Evolutionary conservation across 2,113 vertebrate species (phyloP), one percentile per base, ranked within the genome.

Genomic region (Oryzias woworae): DNA sequence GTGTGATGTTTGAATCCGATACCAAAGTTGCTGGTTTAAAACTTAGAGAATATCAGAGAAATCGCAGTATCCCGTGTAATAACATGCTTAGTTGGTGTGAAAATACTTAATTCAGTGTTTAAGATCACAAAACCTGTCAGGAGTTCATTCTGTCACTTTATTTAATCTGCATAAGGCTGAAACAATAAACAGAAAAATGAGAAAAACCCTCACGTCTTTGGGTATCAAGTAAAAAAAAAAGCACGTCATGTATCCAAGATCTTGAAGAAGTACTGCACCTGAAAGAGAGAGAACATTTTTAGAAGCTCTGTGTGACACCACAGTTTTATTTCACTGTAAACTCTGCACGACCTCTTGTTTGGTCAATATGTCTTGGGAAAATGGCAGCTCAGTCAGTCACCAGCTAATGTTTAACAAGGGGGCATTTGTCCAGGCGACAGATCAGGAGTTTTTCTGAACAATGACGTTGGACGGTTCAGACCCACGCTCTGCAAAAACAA

Each of bases 1-100:
- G 92, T 95, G 92, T 96, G 95, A 95, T 94, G 94, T 98, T 94
- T 94, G 91, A 94, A 98, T 93, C 92, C 75, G 94, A 98, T 92
- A 96, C 96, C 96, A 99, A 99, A 99, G 96, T 96, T 94, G 94
- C 94, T 95, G 94, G 96, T 98, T 93, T 93, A 93, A 51, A 92
- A 50, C 79, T 88, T 68, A 41, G 41, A 94, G 93, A 93, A 94
- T 92, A 92, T 95, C 93, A 93, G 87, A 95, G 93, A 93, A 94
- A 94, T 95, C 93, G 95, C 94, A 95, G 96, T 96, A 93, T 93
- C 95, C 95, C 93, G 85, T 93, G 94, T 95, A 93, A 93, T 93
- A 92, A 91, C 94, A 94, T 90, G 94, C 96, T 94, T 94, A 83
- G 87, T 91, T 82, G 83, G 87, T 92, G 90, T 92, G 81, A 90